Conservation (phyloP, 2,797 vertebrate species). For the Crax fasciolata region DNA sequence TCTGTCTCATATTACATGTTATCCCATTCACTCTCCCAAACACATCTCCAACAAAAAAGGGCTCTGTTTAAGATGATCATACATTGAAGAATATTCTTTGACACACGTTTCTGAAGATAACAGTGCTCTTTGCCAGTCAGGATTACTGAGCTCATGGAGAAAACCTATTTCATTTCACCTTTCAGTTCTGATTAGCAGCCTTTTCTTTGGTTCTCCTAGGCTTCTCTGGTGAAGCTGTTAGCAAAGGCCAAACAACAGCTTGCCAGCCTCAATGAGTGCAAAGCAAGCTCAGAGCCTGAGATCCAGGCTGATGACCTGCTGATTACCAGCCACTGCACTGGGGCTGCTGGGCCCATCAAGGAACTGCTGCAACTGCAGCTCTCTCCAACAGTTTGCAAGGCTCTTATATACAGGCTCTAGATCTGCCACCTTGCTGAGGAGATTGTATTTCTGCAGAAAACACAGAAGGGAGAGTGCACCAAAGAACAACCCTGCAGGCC, state of each 20-base stretch:
- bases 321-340: neutral
- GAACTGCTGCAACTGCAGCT: neutral
- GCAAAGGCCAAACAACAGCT: neutral
- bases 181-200: neutral
- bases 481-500: fast-evolving
- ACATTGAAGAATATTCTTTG: neutral
- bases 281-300: neutral
- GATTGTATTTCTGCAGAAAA: neutral
- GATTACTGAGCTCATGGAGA: constrained; percentile 54
- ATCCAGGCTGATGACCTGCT: neutral
- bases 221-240: neutral
- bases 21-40: neutral
- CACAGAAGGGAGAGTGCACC: neutral
- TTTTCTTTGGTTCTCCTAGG: neutral
- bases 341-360: neutral
- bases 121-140: neutral
- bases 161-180: constrained; percentile 36
- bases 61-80: neutral
- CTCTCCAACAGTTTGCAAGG: neutral
- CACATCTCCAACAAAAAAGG: neutral
- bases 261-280: fast-evolving
- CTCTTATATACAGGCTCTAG: neutral
- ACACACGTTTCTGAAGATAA: neutral
- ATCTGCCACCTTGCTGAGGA: neutral
- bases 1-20: neutral